phyloP scores from a whole-genome alignment of 1,140 invertebrate species.

The Sycophila sp. region DNA sequence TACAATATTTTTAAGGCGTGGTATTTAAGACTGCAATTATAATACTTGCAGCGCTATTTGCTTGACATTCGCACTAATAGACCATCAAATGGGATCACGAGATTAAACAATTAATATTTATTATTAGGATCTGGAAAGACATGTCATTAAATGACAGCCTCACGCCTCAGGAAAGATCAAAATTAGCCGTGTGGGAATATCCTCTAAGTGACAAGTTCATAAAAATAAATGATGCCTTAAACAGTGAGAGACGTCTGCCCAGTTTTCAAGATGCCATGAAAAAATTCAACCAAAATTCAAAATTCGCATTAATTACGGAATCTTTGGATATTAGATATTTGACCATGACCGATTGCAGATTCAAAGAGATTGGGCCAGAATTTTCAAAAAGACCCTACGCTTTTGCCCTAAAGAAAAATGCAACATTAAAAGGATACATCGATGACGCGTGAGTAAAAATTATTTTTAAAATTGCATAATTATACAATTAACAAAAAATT shows the following conservation, averaged over 20 bases:
- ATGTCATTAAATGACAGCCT: slow-evolving; percentile 95
- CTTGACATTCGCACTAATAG: no score
- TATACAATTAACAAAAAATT: not conserved
- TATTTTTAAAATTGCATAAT: not conserved
- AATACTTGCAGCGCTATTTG: no score
- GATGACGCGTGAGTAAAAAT: slow-evolving; percentile 84
- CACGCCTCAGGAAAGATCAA: slow-evolving; percentile 86
- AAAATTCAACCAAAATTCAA: slow-evolving; percentile 74
- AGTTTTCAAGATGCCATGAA: slow-evolving; percentile 80
- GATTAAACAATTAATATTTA: no score
- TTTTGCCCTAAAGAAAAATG: slow-evolving; percentile 94
- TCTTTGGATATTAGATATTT: slow-evolving; percentile 91
- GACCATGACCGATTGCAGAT: slow-evolving; percentile 87
- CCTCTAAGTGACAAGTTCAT: slow-evolving; percentile 98
- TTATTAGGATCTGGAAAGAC: slow-evolving; percentile 92
- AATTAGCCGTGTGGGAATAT: slow-evolving; percentile 98
- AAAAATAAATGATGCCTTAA: slow-evolving; percentile 98
- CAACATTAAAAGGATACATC: slow-evolving; percentile 89
- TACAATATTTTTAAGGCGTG: no score
- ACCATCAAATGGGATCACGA: no score
- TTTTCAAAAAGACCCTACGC: slow-evolving; percentile 97
- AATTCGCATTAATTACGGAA: slow-evolving; percentile 94
- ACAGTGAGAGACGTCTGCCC: slow-evolving; percentile 83
- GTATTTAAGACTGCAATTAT: no score
- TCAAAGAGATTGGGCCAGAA: slow-evolving; percentile 91